Conservation (phyloP, 2,113 vertebrate genomes). For the Lamprologus speciosus region DNA sequence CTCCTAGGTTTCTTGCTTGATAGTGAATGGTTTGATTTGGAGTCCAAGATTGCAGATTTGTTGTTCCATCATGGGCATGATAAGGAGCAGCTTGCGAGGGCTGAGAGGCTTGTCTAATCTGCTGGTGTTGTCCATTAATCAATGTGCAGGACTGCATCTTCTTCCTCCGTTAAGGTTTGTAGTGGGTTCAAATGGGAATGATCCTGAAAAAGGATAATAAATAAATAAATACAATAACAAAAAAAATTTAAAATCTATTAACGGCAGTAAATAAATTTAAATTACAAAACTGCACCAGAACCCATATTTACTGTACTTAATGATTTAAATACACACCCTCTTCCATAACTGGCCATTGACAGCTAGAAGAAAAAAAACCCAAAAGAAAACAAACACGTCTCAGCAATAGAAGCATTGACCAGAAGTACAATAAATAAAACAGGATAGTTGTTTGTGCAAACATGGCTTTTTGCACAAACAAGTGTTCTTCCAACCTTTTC, state of each 20-base stretch:
- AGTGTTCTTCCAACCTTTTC: background rate
- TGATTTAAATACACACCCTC: background rate
- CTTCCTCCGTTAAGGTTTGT: background rate
- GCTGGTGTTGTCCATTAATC: background rate
- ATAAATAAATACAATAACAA: background rate
- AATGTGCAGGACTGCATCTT: conserved; percentile 7
- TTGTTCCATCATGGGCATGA: background rate
- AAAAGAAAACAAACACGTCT: rapidly evolving
- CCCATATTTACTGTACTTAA: background rate
- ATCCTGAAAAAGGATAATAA: conserved; percentile 11
- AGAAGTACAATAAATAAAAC: background rate
- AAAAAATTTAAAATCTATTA: background rate
- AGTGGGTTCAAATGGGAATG: background rate
- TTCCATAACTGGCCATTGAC: background rate
- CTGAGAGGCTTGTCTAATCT: background rate
- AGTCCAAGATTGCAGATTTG: background rate
- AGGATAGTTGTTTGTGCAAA: background rate
- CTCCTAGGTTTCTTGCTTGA: background rate
- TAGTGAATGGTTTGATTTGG: background rate
- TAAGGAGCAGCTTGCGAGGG: background rate
- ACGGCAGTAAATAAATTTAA: background rate
- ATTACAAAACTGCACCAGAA: background rate
- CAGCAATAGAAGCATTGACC: background rate
- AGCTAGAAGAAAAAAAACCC: background rate
- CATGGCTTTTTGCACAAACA: background rate